phyloP scores from a whole-genome alignment of 2,797 vertebrate genomes.

The Acanthornis magna region DNA sequence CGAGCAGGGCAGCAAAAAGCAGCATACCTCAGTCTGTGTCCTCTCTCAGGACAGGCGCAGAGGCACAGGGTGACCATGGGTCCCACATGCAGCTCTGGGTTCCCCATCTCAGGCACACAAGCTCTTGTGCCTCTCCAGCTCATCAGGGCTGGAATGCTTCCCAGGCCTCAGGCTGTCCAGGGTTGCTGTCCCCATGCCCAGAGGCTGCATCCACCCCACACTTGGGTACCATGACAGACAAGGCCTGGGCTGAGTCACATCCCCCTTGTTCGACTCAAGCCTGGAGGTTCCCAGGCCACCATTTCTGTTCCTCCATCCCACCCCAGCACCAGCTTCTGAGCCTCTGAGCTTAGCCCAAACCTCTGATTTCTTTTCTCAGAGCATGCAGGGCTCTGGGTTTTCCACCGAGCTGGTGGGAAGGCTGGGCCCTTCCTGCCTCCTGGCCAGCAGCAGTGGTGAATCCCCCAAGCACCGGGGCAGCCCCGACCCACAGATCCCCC shows the following conservation, averaged over 20 bases:
- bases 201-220: neutral
- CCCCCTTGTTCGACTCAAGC: neutral
- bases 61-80: neutral
- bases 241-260: neutral
- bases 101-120: neutral
- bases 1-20: neutral
- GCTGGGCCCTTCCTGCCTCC: neutral
- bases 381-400: neutral
- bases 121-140: fast-evolving
- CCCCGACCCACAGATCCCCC: neutral
- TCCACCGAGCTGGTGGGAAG: neutral
- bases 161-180: neutral
- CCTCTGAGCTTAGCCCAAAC: neutral
- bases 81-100: neutral
- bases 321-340: neutral
- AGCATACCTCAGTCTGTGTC: neutral
- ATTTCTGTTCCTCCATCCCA: neutral
- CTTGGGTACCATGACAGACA: neutral
- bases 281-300: neutral
- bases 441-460: neutral
- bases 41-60: fast-evolving
- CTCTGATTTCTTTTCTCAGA: neutral
- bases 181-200: neutral
- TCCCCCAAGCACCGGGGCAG: neutral
- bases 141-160: neutral